Conservation (phyloP, 2,113 vertebrate genomes). For the Phyllostomus discolor region DNA sequence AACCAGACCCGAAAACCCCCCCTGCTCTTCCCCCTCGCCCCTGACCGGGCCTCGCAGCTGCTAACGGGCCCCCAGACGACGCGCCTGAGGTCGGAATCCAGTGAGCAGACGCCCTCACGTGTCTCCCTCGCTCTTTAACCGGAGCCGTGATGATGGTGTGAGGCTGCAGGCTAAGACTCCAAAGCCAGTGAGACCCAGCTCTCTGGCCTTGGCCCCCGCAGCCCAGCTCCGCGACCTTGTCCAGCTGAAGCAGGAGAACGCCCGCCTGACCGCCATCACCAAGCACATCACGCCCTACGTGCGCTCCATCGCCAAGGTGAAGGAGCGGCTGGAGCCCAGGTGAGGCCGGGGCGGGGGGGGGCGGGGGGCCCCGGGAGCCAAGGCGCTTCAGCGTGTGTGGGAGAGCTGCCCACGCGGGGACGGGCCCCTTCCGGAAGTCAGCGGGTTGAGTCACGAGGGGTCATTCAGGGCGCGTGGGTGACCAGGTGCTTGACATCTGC, state of each 20-base stretch:
- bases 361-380: background rate
- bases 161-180: background rate
- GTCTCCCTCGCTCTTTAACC: background rate
- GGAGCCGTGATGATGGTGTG: background rate
- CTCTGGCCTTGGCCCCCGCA: conserved; percentile 61
- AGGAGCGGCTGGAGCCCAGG: conserved; percentile 94
- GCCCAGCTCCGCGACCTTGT: conserved; percentile 94
- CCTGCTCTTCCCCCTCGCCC: background rate
- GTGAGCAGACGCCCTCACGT: background rate
- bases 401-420: background rate
- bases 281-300: conserved; percentile 93
- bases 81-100: background rate
- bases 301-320: conserved; percentile 93
- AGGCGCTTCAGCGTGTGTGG: background rate
- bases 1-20: background rate
- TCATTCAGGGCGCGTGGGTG: background rate
- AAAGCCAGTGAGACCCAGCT: background rate
- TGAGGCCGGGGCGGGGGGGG: conserved; percentile 60
- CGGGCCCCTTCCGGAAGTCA: background rate
- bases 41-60: background rate
- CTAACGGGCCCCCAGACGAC: background rate
- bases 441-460: background rate
- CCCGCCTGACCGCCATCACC: conserved; percentile 89
- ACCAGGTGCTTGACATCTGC: background rate
- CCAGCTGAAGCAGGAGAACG: conserved; percentile 94